Evolutionary conservation across 2,797 vertebrate genomes (phyloP).

Genomic region (Rhinophrynus dorsalis): DNA sequence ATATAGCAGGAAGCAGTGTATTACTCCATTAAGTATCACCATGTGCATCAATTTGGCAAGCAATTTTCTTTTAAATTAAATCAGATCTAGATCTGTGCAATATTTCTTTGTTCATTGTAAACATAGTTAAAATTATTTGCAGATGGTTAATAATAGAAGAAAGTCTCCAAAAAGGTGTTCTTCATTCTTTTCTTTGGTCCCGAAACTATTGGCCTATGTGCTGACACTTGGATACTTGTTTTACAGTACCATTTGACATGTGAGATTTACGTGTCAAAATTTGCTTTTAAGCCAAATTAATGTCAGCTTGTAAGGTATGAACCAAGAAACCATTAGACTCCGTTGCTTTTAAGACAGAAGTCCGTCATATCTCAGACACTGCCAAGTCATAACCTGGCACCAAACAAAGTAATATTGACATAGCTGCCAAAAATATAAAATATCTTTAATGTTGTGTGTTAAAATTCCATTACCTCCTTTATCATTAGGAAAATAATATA

Average conservation of each 20-base stretch:
- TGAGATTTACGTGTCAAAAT: conserved; percentile 78
- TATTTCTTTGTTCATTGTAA: conserved; percentile 58
- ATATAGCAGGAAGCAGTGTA: too few relatives aligned
- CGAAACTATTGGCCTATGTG: conserved; percentile 67
- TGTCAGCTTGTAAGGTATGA: conserved; percentile 70
- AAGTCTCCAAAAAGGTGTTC: conserved; percentile 70
- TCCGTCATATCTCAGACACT: conserved; percentile 55
- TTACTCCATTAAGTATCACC: background rate
- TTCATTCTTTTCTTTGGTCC: conserved; percentile 64
- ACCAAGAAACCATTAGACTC: conserved; percentile 59
- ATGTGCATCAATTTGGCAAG: conserved; percentile 45
- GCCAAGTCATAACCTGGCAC: conserved; percentile 66
- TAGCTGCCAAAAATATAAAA: conserved; percentile 60
- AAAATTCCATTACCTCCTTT: conserved; percentile 70
- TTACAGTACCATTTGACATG: conserved; percentile 81
- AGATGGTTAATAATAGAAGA: conserved; percentile 76
- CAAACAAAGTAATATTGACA: conserved; percentile 65
- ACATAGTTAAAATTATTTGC: conserved; percentile 72
- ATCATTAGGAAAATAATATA: conserved; percentile 74
- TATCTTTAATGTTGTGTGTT: conserved; percentile 61
- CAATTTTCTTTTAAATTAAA: background rate
- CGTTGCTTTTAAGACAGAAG: conserved; percentile 60
- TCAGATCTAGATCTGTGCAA: conserved; percentile 15
- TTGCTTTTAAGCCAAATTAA: conserved; percentile 76
- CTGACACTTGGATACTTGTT: conserved; percentile 82